phyloP scores from a whole-genome alignment of 2,113 vertebrate genomes.

The Dromaius novaehollandiae region DNA sequence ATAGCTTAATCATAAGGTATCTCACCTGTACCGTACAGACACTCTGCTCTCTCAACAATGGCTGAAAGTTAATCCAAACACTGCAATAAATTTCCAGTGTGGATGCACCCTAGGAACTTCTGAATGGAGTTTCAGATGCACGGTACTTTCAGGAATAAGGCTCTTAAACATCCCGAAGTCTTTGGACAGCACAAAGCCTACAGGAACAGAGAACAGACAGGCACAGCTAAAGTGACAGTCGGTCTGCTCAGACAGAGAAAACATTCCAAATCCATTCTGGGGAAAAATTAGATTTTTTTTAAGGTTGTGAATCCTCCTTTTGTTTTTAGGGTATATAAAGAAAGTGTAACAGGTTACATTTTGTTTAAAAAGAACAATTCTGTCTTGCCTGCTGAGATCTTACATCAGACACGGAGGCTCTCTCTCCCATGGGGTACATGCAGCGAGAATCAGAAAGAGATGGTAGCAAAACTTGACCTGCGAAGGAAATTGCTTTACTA shows the following conservation, averaged over 20 bases:
- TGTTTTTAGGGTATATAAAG: not conserved
- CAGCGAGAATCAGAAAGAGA: not conserved
- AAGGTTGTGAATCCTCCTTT: not conserved
- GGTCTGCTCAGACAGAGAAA: not conserved
- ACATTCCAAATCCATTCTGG: not conserved
- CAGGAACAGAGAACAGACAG: not conserved
- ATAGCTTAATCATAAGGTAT: not conserved
- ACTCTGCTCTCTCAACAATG: not conserved
- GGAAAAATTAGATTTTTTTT: not conserved
- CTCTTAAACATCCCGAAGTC: not conserved
- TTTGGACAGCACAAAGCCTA: not conserved
- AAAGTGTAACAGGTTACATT: not conserved
- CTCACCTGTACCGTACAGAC: too few species aligned
- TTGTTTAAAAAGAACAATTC: not conserved
- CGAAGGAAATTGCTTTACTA: slow-evolving; percentile 32
- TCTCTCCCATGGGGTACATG: accelerated
- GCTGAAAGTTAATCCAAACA: not conserved
- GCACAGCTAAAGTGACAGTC: not conserved
- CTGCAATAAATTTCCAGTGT: not conserved
- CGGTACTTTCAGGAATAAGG: not conserved
- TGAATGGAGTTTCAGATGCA: accelerated
- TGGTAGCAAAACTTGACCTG: not conserved
- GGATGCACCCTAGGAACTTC: not conserved
- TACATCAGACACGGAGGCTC: not conserved
- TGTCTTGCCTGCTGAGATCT: not conserved